Conservation (phyloP, 2,888 invertebrate genomes). For the Phragmatobia fuliginosa region DNA sequence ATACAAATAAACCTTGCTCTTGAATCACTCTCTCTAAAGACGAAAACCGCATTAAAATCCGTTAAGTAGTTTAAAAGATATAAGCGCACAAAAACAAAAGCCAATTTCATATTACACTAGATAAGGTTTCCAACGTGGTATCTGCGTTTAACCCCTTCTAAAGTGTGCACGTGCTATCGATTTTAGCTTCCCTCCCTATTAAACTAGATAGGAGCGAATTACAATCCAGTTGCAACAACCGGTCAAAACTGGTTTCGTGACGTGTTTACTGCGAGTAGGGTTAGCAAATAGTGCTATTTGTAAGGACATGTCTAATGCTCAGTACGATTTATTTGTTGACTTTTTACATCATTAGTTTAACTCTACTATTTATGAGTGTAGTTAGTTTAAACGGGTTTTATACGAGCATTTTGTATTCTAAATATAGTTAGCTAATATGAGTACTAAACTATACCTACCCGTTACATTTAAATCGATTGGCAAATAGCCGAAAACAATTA, state of each 20-base stretch:
- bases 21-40: too few species aligned
- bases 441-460: not conserved
- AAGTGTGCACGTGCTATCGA: conserved; percentile 47
- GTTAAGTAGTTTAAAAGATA: too few species aligned
- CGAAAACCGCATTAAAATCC: too few species aligned
- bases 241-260: conserved; percentile 19
- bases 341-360: too few species aligned
- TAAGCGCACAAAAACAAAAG: too few species aligned
- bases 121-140: not conserved
- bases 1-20: too few species aligned
- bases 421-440: not conserved
- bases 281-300: conserved; percentile 2
- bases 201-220: conserved; percentile 41
- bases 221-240: conserved; percentile 29
- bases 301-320: not conserved
- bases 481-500: not conserved
- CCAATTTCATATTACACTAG: too few species aligned
- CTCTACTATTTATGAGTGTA: too few species aligned
- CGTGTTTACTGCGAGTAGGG: conserved; percentile 16
- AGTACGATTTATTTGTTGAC: not conserved
- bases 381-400: not conserved
- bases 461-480: not conserved
- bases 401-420: not conserved
- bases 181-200: conserved; percentile 54
- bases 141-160: conserved; percentile 32